These are phyloP conservation scores for Drosophila elegans DNA, from an alignment of 1,140 invertebrate species.

Conservation along the genomic window DNA sequence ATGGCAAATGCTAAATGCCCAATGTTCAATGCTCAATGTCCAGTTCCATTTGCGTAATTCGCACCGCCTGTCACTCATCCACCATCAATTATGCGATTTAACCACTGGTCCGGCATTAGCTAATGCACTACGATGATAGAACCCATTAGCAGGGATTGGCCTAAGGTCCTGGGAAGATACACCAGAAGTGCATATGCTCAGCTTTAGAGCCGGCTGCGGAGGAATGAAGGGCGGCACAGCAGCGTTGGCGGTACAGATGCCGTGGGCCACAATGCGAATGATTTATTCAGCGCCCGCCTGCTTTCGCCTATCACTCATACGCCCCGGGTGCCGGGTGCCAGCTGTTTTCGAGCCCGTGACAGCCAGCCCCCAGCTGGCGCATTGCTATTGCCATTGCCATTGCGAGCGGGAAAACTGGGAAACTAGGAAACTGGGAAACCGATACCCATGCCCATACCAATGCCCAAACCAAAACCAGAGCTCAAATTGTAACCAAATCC, in stretches of 20 bases:
- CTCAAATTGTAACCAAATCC: conserved; percentile 23
- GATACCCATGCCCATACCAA: background rate
- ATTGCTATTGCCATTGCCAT: no score
- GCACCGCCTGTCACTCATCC: conserved; percentile 22
- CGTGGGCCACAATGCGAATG: conserved; percentile 17
- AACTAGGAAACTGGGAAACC: background rate
- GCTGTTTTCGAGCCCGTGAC: conserved; percentile 25
- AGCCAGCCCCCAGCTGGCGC: background rate
- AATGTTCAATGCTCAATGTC: background rate
- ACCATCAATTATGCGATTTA: conserved; percentile 42
- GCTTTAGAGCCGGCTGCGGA: background rate
- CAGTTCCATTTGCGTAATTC: conserved; percentile 31
- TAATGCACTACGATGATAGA: conserved; percentile 28
- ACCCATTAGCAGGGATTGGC: conserved; percentile 26
- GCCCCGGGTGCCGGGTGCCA: conserved; percentile 38
- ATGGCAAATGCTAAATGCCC: background rate
- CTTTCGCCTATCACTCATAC: conserved; percentile 50
- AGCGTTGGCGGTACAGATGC: conserved; percentile 1
- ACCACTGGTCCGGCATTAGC: conserved; percentile 22
- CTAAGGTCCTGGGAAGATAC: conserved; percentile 26
- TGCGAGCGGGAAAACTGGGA: no score
- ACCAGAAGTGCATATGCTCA: conserved; percentile 27
- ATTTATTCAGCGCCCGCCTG: conserved; percentile 24
- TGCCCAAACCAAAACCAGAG: conserved; percentile 30
- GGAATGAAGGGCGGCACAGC: no score